Percentiles rank a stretch among this genome's conserved stretches.
phyloP scores from a whole-genome alignment of 2,888 invertebrate species.

The Volucella inanis region DNA sequence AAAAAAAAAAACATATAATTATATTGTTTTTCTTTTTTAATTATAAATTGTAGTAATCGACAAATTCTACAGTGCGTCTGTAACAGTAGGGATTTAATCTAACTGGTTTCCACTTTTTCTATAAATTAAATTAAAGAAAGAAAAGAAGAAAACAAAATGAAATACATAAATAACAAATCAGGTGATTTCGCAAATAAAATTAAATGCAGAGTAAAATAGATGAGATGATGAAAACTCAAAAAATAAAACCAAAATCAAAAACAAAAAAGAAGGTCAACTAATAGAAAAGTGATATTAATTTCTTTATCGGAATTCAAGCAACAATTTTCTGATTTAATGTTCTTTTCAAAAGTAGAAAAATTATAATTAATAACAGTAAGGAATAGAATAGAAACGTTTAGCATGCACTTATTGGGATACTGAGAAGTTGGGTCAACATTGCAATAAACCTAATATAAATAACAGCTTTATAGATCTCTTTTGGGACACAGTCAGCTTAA shows the following conservation, averaged over 20 bases:
- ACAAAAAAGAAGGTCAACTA: conserved; percentile 12
- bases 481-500: no score
- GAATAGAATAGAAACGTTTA: no score
- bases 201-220: conserved; percentile 42
- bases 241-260: conserved; percentile 61
- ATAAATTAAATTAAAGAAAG: conserved; percentile 76
- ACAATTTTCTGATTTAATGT: no score
- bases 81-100: conserved; percentile 83
- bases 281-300: conserved; percentile 2
- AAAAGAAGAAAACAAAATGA: conserved; percentile 77
- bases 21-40: conserved; percentile 17
- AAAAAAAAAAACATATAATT: conserved; percentile 1
- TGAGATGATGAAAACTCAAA: conserved; percentile 5
- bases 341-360: no score
- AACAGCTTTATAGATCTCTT: no score
- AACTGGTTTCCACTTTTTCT: conserved; percentile 83
- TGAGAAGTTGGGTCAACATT: no score
- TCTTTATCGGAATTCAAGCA: no score
- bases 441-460: no score
- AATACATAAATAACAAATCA: conserved; percentile 49
- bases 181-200: conserved; percentile 68
- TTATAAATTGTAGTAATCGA: conserved; percentile 82
- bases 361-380: no score
- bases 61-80: conserved; percentile 82
- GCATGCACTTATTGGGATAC: no score